A percentile compares a stretch with the other conserved stretches of the same genome.
Conservation (phyloP, 2,888 invertebrate species). For the Drosophila histrio region DNA sequence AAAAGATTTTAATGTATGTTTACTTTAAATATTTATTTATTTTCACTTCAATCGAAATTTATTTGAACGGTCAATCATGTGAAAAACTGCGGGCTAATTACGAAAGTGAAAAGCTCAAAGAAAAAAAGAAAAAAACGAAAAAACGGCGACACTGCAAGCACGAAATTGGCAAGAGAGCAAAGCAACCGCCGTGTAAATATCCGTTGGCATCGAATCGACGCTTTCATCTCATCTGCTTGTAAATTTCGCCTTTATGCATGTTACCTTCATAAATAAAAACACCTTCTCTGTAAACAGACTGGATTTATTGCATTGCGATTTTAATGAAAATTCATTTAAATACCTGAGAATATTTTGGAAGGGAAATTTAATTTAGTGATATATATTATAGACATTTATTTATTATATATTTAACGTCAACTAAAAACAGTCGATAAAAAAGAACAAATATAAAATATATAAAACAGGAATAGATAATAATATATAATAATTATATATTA, state of each 20-base stretch:
- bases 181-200: slow-evolving; percentile 11
- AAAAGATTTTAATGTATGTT: slow-evolving; percentile 1
- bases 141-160: neutral
- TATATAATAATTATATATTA: too few relatives aligned
- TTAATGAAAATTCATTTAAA: neutral
- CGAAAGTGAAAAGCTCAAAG: neutral
- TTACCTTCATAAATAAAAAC: neutral
- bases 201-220: neutral
- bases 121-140: too few relatives aligned
- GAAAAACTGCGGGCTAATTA: slow-evolving; percentile 18
- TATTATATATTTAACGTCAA: too few relatives aligned
- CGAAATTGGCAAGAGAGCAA: slow-evolving; percentile 9
- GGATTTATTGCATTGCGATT: neutral
- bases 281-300: neutral
- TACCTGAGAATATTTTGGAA: too few relatives aligned
- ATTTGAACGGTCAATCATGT: slow-evolving; percentile 5
- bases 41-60: slow-evolving; percentile 14
- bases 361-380: too few relatives aligned
- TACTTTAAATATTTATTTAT: slow-evolving; percentile 14
- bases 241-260: neutral
- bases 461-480: too few relatives aligned
- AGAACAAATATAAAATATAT: too few relatives aligned
- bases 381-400: too few relatives aligned
- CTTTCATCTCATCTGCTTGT: neutral
- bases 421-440: too few relatives aligned